A percentile compares a stretch with the other conserved stretches of the same genome.
Evolutionary conservation across 2,113 vertebrate genomes (phyloP).

Genomic region (Neotoma lepida): DNA sequence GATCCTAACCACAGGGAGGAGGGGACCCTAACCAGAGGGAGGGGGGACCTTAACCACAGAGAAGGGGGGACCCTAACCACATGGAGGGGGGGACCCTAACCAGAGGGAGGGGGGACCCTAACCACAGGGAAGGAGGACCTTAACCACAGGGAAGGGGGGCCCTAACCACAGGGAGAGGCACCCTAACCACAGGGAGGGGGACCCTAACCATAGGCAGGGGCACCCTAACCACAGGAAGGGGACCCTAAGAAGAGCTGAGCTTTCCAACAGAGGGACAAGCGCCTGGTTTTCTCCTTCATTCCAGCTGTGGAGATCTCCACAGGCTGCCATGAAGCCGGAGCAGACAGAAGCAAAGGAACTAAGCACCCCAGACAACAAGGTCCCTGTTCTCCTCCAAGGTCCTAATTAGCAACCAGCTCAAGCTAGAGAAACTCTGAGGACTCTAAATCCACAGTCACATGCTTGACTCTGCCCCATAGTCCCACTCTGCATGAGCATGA

Average conservation of each 20-base stretch:
- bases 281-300: not conserved
- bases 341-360: not conserved
- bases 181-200: not conserved
- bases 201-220: not conserved
- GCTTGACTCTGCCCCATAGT: not conserved
- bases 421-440: not conserved
- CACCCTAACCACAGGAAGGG: not conserved
- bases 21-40: no score
- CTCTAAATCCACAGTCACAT: accelerated
- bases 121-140: no score
- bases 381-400: not conserved
- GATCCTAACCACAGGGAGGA: no score
- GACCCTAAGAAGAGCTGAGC: not conserved
- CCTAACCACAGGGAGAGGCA: not conserved
- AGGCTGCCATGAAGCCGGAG: not conserved
- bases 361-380: not conserved
- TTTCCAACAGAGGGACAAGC: not conserved
- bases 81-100: no score
- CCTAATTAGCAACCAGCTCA: not conserved
- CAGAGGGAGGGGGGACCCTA: no score
- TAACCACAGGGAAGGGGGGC: not conserved
- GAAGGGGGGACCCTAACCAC: no score
- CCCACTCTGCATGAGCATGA: not conserved
- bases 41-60: no score
- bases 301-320: not conserved